Percentiles rank a stretch among this genome's conserved stretches.
phyloP scores from a whole-genome alignment of 92 coral and sea anemone species.

The Zoanthus sociatus region DNA sequence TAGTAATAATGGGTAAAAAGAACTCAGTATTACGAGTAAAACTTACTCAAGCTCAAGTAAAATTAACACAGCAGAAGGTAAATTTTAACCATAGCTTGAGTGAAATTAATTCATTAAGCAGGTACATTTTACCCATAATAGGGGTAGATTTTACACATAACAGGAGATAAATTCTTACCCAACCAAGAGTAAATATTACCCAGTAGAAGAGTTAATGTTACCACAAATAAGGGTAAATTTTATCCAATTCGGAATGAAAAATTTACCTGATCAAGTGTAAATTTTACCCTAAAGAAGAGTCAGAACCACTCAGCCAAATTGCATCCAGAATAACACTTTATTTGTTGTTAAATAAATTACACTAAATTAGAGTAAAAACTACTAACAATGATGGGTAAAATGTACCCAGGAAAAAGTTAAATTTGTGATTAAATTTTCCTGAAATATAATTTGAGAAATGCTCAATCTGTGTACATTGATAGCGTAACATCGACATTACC shows the following conservation, averaged over 20 bases:
- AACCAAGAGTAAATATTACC: conserved; percentile 6
- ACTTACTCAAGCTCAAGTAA: conserved; percentile 29
- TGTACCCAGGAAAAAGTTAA: background rate
- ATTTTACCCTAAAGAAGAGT: background rate
- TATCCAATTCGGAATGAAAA: background rate
- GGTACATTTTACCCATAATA: background rate
- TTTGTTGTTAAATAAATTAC: conserved; percentile 21
- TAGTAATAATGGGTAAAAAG: background rate
- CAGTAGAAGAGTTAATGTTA: background rate
- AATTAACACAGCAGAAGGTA: background rate
- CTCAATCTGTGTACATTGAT: background rate
- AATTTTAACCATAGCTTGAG: no score
- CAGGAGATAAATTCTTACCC: background rate
- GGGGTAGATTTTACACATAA: conserved; percentile 8
- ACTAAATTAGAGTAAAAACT: background rate
- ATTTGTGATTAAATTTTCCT: background rate
- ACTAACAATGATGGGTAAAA: conserved; percentile 17
- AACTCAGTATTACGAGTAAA: conserved; percentile 13
- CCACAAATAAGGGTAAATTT: background rate
- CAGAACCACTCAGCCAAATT: conserved; percentile 9
- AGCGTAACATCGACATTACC: background rate
- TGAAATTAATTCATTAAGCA: background rate
- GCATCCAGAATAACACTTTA: conserved; percentile 39
- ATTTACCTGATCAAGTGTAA: background rate
- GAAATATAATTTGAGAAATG: background rate